Conservation (phyloP, 2,113 vertebrate species). For the Passer montanus region DNA sequence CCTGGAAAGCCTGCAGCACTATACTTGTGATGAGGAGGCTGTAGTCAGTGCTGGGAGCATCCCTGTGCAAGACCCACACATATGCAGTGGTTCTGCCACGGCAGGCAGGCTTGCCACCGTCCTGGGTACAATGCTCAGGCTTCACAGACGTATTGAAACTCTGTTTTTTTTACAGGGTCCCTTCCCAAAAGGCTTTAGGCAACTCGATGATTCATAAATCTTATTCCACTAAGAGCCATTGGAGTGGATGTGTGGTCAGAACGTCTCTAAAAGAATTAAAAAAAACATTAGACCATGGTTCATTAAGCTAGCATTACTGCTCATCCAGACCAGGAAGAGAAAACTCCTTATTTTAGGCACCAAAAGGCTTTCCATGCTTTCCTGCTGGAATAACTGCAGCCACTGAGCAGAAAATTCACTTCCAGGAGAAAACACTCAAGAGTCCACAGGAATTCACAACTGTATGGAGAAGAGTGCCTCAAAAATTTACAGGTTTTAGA, state of each 20-base stretch:
- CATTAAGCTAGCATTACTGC: neutral
- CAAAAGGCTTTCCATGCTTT: neutral
- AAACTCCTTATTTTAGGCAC: neutral
- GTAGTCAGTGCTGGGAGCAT: constrained; percentile 58
- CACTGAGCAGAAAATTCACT: neutral
- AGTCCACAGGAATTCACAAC: neutral
- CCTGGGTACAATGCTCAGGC: neutral
- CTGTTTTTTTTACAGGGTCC: neutral
- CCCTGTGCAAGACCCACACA: constrained; percentile 54
- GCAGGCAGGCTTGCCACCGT: constrained; percentile 75
- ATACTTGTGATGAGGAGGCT: constrained; percentile 11
- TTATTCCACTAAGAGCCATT: neutral
- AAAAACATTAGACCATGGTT: neutral
- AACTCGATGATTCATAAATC: neutral
- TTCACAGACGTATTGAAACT: neutral
- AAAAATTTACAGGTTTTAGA: neutral
- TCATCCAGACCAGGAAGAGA: neutral
- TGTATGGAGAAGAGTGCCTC: neutral
- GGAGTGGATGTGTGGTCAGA: neutral
- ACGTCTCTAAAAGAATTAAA: neutral
- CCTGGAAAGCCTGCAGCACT: neutral
- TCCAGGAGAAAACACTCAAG: neutral
- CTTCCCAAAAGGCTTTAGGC: neutral
- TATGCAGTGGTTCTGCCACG: constrained; percentile 69
- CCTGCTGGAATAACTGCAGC: neutral